Base-by-base conservation (phyloP, 2,113 vertebrate species). In the Elephas maximus region DNA sequence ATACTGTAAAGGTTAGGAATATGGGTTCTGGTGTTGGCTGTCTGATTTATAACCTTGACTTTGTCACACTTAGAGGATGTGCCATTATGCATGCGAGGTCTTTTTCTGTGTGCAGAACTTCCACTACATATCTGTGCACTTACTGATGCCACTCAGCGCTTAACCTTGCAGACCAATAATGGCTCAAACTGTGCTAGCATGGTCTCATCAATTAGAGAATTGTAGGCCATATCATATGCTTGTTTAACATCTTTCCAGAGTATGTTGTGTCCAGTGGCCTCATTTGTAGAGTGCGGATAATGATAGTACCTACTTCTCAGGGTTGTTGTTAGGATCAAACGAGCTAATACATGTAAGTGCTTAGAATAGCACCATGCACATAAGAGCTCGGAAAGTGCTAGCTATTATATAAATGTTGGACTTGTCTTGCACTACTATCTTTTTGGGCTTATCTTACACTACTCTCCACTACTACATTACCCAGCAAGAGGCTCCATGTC, bases 181-280 rank as follows among this genome's bases (percentile, higher is more conserved):
- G 30, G 30, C 37, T 88, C n/a, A 81, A 30, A 28, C 65, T 69
- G 28, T 57, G 51, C 88, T 78, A 74, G 11, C 11, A 73, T 26
- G 4, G 7, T 90, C 78, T 95, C 77, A n/a, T 17, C 60, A n/a
- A 20, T 94, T 65, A 91, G 91, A 74, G n/a, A 26, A 74, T 26
- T 67, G 60, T 20, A 67, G 88, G 28, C 24, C 48, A 88, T 65
- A 80, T 21, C 7, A 67, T 74, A 74, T 1, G 24, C 37, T 65
- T 77, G 28, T 84, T 33, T 83, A 79, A 81, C 45, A 89, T 62
- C n/a, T 45, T 81, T 88, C 71, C 45, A n/a, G 53, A 93, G 90
- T 26, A 11, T 8, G 21, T 9, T 33, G 37, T 65, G 44, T 10
- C 87, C 63, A 48, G 30, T 26, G 57, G 51, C 8, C 37, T 91